Evolutionary conservation across 2,797 vertebrate genomes (phyloP), one percentile per base, ranked within the genome.

Genomic region (Pseudochirops cupreus): DNA sequence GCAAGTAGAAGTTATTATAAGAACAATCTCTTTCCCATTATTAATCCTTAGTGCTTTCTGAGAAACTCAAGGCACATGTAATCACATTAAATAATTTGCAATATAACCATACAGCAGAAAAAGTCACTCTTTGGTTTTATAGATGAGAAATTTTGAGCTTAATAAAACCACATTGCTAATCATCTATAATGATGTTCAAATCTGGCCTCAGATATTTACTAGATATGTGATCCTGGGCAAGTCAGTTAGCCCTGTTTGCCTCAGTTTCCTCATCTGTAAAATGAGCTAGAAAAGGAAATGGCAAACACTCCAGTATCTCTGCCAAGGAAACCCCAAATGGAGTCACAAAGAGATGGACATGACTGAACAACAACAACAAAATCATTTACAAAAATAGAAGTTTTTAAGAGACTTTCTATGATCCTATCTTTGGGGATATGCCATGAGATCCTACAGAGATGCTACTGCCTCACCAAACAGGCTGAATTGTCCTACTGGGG

Each of bases 71-170:
- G 90, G 52, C 56, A 50, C 0, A 24, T 87, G 56, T 39, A 4
- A 92, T 90, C 24, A 0, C 46, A 82, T 6, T 39, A 91, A 56
- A 82, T 26, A 9, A 46, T 82, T 26, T 82, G 7, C 26, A 94
- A 95, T n/a, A 91, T 24, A 62, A n/a, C 91, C 16, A 46, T n/a
- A 67, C 39, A 87, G 89, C 56, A 94, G 94, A 29, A 92, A 96
- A 74, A 82, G n/a, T 90, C 28, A 56, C 14, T 91, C 59, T 55
- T 50, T 1, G 59, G 94, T 59, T 96, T 93, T 94, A 46, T 74
- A 96, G 46, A 95, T 31, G 33, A 26, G 21, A 92, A 96, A 94
- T 62, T 52, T 91, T 93, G 82, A 28, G 14, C 33, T 96, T n/a
- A 94, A 24, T 33, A 93, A 90, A 94, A 55, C 28, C 24, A 94